A percentile compares a stretch with the other conserved stretches of the same genome.
phyloP scores from a whole-genome alignment of 1,140 invertebrate species.

The Stegodyphus mimosarum region DNA sequence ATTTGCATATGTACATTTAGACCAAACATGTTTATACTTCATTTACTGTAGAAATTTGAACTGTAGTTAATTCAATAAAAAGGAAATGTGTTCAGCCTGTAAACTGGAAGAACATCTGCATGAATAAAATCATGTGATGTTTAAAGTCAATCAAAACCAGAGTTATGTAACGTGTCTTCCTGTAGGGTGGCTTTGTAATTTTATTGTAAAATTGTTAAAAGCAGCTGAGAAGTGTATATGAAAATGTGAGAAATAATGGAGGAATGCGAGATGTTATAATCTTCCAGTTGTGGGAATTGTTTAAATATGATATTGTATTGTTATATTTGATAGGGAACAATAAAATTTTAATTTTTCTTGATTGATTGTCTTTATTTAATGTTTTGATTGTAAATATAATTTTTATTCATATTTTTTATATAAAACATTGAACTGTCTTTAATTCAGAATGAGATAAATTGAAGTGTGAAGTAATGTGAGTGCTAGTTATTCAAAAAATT shows the following conservation, averaged over 20 bases:
- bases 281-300: conserved; percentile 53
- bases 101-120: background rate
- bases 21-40: background rate
- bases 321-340: conserved; percentile 58
- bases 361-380: background rate
- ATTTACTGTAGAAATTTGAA: background rate
- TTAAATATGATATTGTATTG: conserved; percentile 54
- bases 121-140: no score
- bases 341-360: conserved; percentile 60
- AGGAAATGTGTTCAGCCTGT: background rate
- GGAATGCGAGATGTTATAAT: conserved; percentile 28
- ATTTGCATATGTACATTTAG: background rate
- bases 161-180: no score
- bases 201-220: no score
- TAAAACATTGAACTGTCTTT: no score
- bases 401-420: no score
- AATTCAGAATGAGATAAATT: no score
- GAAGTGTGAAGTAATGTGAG: no score
- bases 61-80: background rate
- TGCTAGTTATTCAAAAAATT: no score
- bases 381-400: no score
- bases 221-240: background rate
- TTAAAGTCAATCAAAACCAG: no score
- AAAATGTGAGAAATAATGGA: background rate
- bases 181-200: no score